Evolutionary conservation across 2,113 vertebrate genomes (phyloP).

Genomic region (Dipodomys stephensi): DNA sequence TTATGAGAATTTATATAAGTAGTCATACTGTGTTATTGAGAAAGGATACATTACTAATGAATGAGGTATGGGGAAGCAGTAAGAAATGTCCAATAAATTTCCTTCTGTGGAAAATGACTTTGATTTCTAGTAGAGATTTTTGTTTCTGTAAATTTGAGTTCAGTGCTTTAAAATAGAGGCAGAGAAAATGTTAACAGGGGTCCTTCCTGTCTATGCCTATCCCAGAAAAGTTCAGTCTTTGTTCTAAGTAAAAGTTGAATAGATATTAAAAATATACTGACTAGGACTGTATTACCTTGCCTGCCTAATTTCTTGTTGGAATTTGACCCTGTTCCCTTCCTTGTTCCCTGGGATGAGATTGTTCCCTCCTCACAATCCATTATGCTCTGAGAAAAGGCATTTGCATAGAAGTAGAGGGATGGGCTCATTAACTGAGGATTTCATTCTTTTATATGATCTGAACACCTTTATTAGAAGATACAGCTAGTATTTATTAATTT

Average conservation of each 20-base stretch:
- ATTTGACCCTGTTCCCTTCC: neutral
- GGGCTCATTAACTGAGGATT: neutral
- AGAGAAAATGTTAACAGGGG: neutral
- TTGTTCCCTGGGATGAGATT: neutral
- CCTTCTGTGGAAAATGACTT: slow-evolving; percentile 28
- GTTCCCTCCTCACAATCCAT: neutral
- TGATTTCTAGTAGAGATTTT: slow-evolving; percentile 20
- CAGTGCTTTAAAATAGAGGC: neutral
- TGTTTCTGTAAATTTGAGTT: slow-evolving; percentile 32
- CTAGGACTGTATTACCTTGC: neutral
- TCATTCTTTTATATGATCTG: neutral
- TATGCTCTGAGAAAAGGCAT: neutral
- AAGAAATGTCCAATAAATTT: slow-evolving; percentile 2
- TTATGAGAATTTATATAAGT: neutral
- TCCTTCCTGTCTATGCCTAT: neutral
- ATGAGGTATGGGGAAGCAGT: neutral
- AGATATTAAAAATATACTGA: slow-evolving; percentile 17
- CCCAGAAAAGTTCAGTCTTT: neutral
- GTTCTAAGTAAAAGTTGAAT: neutral
- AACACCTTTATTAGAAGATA: neutral
- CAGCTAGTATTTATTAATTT: slow-evolving; percentile 15
- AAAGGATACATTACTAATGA: neutral
- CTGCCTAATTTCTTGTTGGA: neutral
- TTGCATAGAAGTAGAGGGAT: neutral
- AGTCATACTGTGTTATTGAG: neutral